Evolutionary conservation across 1,140 invertebrate genomes (phyloP), one percentile per base, ranked within the genome.

Genomic region (Pentalonia nigronervosa): DNA sequence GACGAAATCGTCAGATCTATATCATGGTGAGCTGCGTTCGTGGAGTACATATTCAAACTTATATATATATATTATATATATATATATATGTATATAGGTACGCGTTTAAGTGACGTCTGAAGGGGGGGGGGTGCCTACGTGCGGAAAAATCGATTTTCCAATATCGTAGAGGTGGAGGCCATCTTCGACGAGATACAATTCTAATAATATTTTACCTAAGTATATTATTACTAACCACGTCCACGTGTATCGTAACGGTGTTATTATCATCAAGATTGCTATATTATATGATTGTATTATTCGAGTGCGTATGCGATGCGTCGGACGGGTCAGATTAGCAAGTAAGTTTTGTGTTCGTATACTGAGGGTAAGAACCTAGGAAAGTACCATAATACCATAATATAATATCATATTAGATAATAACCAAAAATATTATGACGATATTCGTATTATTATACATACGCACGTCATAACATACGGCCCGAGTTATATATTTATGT

Each of bases 91-190:
- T 41, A 41, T n/a, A n/a, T 76, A 76, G 30, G 60, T 76, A 41
- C n/a, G 36, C 84, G 25, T 45, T 41, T 86, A 23, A 4, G 45
- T 45, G 45, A 30, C 45, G 84, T 30, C 45, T 45, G 47, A 45
- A 9, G 36, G 21, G 41, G 47, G 53, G 83, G 7, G 34, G 36
- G 83, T 76, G 53, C 34, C 48, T 93, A 84, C 91, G 81, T 93
- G 91, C 91, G 91, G 91, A 86, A 93, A 93, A 93, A 93, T 93
- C 91, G 76, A 93, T 93, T 93, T 86, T 83, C 53, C 41, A 60
- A 41, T n/a, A 47, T 53, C 21, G 89, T 90, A 36, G 36, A 8
- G 20, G 11, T 0, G 34, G 36, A 56, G 34, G 50, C 21, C 11
- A n/a, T 90, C 48, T 21, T 90, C 30, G 47, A 17, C 30, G 87